Evolutionary conservation across 2,888 invertebrate species (phyloP).

Genomic region (Ctena decussata): DNA sequence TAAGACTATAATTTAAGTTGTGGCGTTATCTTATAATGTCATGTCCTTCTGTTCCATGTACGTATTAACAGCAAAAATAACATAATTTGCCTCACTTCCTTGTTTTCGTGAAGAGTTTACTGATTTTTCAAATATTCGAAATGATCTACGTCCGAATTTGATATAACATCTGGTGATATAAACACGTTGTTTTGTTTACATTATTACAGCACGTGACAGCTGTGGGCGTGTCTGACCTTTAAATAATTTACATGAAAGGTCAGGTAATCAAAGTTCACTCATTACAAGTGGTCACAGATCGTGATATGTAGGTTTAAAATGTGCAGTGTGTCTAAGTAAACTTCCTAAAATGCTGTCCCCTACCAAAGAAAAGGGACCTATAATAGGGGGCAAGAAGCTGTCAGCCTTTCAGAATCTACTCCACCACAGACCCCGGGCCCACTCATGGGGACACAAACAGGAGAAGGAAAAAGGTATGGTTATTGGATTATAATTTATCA

Average conservation of each 20-base stretch:
- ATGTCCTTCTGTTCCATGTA: too few relatives aligned
- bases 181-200: not conserved
- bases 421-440: constrained; percentile 41
- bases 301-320: too few relatives aligned
- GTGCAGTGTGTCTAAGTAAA: not conserved
- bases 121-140: too few relatives aligned
- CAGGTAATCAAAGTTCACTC: constrained; percentile 23
- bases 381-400: constrained; percentile 56
- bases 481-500: not conserved
- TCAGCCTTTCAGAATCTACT: constrained; percentile 58
- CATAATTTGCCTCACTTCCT: too few relatives aligned
- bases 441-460: constrained; percentile 45
- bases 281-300: not conserved
- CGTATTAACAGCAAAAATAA: too few relatives aligned
- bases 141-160: too few relatives aligned
- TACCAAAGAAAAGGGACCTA: constrained; percentile 59
- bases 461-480: constrained; percentile 38
- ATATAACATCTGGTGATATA: too few relatives aligned
- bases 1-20: too few relatives aligned
- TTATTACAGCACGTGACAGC: not conserved
- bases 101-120: too few relatives aligned
- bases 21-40: too few relatives aligned
- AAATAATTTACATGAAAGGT: constrained; percentile 11
- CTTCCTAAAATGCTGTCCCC: constrained; percentile 11
- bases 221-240: not conserved